These are phyloP conservation scores for Lissonota sp. DNA, from an alignment of 2,888 invertebrate species.

Conservation along the genomic window DNA sequence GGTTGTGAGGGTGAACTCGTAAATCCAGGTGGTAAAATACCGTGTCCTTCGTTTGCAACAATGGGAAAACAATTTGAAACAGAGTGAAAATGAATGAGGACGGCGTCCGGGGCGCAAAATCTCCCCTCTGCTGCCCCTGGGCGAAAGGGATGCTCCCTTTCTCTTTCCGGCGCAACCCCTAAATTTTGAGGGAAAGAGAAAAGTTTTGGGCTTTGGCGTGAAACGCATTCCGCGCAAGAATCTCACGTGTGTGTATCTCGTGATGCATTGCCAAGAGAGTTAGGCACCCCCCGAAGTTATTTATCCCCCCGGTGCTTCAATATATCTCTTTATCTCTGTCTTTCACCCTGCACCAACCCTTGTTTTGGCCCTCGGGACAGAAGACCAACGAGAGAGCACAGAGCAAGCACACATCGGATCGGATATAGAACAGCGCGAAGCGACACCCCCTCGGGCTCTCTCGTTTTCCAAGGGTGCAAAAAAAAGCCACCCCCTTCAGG, in stretches of 20 bases:
- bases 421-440: conserved; percentile 19
- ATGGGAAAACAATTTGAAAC: conserved; percentile 54
- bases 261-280: conserved; percentile 54
- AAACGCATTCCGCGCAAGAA: conserved; percentile 48
- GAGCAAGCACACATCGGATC: conserved; percentile 29
- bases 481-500: background rate
- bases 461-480: conserved; percentile 1
- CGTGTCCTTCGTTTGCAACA: conserved; percentile 38
- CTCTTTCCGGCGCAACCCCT: background rate
- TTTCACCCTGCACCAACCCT: background rate
- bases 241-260: conserved; percentile 1
- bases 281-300: conserved; percentile 55
- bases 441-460: conserved; percentile 40
- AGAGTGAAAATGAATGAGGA: conserved; percentile 57
- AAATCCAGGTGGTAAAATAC: conserved; percentile 38
- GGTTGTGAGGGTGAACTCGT: background rate
- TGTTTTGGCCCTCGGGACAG: conserved; percentile 13
- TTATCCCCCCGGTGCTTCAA: conserved; percentile 33
- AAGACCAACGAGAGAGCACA: background rate
- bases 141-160: conserved; percentile 23
- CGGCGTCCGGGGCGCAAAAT: background rate
- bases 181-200: conserved; percentile 22
- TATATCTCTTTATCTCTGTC: conserved; percentile 4
- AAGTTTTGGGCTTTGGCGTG: conserved; percentile 29
- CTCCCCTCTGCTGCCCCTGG: conserved; percentile 1